Base-by-base conservation (phyloP, 1,140 invertebrate genomes). In the Olivierus martensii region DNA sequence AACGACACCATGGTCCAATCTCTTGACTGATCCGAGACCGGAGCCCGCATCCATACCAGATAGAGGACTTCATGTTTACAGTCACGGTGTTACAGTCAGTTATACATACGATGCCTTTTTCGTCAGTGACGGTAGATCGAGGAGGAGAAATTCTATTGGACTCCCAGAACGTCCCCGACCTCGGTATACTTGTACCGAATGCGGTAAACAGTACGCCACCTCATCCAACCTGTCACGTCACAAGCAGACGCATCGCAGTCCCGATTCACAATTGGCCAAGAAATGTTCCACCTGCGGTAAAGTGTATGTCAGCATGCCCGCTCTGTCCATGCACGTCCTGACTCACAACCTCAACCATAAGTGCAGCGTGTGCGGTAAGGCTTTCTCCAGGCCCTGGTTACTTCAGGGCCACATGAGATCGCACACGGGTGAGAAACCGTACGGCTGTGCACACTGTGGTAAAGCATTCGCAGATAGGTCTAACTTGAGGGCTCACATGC, bases 341-440 rank as follows among this genome's bases (percentile, higher is more conserved):
- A 97, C 93, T 15, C 84, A 87, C 65, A 79, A 76, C 66, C 58
- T 80, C 22, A 72, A 68, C 48, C 79, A 82, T 63, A 72, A 74
- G 3, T 99, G 95, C 65, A 74, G 80, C 28, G 79, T 93, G 4
- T 98, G 93, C 71, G 87, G 87, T 21, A 98, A 99, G 69, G 78
- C 86, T 49, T 99, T 99, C 75, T 95, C 90, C 2, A 75, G 95
- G 37, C 94, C 93, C 0, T 96, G 91, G 73, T 83, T 94, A 0
- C 79, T 99, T 3, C 94, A 98, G 52, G 91, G 94, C 67, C 87
- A 81, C 60, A 77, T 97, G 59, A 75, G 95, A 19, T 93, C 89
- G 4, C 95, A 99, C 73, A 98, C 93, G 0, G 95, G 95, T 0
- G 93, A 98, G 72, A 99, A 98, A 67, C 95, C 95, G 0, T 99